These are phyloP conservation scores for Clamator glandarius DNA, from an alignment of 2,797 vertebrate species.

Conservation along the genomic window DNA sequence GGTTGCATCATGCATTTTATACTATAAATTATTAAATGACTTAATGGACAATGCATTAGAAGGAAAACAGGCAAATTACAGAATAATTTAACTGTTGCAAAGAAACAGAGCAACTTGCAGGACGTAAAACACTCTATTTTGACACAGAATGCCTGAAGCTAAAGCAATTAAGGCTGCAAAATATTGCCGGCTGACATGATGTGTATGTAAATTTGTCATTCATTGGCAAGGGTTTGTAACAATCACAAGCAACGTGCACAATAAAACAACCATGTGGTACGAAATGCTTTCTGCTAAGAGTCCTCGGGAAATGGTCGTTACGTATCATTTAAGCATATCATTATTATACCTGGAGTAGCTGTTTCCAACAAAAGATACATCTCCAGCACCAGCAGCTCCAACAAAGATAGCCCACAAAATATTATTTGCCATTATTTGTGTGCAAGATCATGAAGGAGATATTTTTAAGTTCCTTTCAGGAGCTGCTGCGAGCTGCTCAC, in stretches of 20 bases:
- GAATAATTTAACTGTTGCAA: constrained; percentile 85
- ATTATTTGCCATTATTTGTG: constrained; percentile 20
- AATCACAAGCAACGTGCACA: constrained; percentile 76
- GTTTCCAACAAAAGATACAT: constrained; percentile 52
- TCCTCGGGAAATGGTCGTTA: constrained; percentile 66
- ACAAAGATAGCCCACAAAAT: constrained; percentile 24
- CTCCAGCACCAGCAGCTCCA: constrained; percentile 11
- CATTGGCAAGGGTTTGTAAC: constrained; percentile 83
- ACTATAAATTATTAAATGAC: constrained; percentile 82
- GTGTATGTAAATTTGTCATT: constrained; percentile 89
- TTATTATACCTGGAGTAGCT: constrained; percentile 55
- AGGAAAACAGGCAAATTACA: constrained; percentile 83
- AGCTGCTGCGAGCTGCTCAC: neutral
- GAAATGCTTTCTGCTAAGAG: constrained; percentile 74
- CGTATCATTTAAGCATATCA: constrained; percentile 70
- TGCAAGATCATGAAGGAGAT: constrained; percentile 36
- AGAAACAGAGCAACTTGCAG: constrained; percentile 82
- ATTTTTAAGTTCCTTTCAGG: constrained; percentile 28
- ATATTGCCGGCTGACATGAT: constrained; percentile 85
- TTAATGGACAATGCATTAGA: constrained; percentile 85
- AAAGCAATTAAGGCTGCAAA: constrained; percentile 87
- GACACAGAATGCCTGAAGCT: constrained; percentile 83
- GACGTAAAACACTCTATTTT: constrained; percentile 84
- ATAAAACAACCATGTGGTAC: constrained; percentile 75
- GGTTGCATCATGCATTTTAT: constrained; percentile 74